Evolutionary conservation across 2,797 vertebrate species (phyloP).

Genomic region (Pangasius djambal): DNA sequence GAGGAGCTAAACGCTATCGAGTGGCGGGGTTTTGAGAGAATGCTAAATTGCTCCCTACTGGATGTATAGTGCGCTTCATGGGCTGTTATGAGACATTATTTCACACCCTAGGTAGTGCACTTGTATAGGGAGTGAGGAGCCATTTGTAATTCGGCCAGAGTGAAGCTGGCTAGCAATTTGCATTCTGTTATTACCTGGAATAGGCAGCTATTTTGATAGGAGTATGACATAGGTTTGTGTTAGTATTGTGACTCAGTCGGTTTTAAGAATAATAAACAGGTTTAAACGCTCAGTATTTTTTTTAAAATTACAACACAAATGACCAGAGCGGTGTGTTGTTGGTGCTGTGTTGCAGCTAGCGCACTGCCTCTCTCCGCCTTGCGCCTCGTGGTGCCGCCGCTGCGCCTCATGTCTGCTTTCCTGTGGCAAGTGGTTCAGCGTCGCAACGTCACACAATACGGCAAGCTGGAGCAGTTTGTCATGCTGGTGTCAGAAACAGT

Average conservation of each 20-base stretch:
- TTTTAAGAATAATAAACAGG: background rate
- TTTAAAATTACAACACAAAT: background rate
- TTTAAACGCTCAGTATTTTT: background rate
- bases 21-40: conserved; percentile 24
- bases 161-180: conserved; percentile 27
- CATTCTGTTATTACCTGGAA: background rate
- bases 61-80: background rate
- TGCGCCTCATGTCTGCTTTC: conserved; percentile 78
- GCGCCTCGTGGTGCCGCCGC: conserved; percentile 72
- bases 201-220: background rate
- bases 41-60: background rate
- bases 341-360: conserved; percentile 46
- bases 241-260: background rate
- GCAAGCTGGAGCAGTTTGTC: conserved; percentile 79
- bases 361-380: conserved; percentile 69
- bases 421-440: conserved; percentile 75
- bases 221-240: background rate
- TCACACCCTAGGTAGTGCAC: background rate
- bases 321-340: background rate
- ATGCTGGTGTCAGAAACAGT: conserved; percentile 69
- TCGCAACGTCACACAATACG: conserved; percentile 70
- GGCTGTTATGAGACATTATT: background rate
- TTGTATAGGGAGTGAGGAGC: background rate
- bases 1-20: conserved; percentile 25
- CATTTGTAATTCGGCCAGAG: background rate